A percentile compares a stretch with the other conserved stretches of the same genome.
These are phyloP conservation scores for Atrichornis clamosus DNA, from an alignment of 2,113 vertebrate genomes.

Conservation along the genomic window DNA sequence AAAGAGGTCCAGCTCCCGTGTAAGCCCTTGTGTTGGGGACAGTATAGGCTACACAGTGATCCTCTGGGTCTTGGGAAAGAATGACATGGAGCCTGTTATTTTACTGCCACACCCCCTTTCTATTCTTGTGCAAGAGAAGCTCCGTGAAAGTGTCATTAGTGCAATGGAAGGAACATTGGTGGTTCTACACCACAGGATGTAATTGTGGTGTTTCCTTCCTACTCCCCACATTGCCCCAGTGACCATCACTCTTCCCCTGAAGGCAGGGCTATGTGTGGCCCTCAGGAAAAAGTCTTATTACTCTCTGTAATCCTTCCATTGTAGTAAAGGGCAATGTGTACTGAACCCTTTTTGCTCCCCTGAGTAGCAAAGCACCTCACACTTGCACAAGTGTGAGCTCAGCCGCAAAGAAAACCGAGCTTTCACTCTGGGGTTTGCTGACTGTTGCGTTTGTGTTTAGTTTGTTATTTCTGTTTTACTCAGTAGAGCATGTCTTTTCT, in stretches of 20 bases:
- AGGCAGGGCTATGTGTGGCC: background rate
- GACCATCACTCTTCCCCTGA: accelerated
- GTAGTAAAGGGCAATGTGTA: background rate
- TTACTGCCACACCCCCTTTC: background rate
- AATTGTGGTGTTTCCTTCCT: background rate
- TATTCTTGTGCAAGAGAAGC: background rate
- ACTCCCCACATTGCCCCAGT: background rate
- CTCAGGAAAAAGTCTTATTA: accelerated
- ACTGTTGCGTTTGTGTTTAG: background rate
- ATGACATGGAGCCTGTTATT: background rate
- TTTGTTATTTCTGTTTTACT: background rate
- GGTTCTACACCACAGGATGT: background rate
- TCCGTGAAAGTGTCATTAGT: background rate
- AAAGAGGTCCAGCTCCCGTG: background rate
- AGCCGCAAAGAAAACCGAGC: background rate
- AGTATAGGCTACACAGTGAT: background rate
- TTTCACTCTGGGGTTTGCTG: background rate
- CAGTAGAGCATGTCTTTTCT: background rate
- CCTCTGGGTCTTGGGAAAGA: background rate
- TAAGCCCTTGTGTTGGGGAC: background rate
- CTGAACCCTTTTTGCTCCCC: background rate
- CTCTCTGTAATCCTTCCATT: accelerated
- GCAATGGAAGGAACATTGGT: background rate
- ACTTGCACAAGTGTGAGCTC: background rate
- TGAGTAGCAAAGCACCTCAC: background rate